These are phyloP conservation scores for Glareola pratincola DNA, from an alignment of 2,113 vertebrate genomes.

Conservation along the genomic window DNA sequence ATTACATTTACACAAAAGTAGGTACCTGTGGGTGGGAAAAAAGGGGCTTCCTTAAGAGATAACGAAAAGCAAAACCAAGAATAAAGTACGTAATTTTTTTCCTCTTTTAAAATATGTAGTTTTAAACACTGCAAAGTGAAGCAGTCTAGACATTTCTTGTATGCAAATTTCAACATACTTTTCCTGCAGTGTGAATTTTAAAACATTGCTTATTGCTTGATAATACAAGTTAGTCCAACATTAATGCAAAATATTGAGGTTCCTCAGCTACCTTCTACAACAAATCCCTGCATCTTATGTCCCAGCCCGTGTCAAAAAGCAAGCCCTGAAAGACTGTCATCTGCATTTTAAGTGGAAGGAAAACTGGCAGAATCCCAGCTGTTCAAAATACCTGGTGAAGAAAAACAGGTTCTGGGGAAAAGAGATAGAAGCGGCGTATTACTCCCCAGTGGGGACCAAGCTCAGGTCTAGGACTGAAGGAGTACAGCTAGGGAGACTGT, in stretches of 20 bases:
- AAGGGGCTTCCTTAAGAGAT: background rate
- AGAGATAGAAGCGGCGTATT: background rate
- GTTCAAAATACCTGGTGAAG: background rate
- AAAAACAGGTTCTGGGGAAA: background rate
- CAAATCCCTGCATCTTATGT: background rate
- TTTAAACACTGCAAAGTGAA: background rate
- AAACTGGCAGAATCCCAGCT: background rate
- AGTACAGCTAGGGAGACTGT: background rate
- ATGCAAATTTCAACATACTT: background rate
- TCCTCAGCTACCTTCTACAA: background rate
- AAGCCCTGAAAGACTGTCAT: background rate
- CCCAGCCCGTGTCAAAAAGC: background rate
- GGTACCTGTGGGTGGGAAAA: background rate
- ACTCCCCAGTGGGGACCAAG: background rate
- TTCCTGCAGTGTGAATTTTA: background rate
- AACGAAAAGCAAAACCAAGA: background rate
- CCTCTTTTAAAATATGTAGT: background rate
- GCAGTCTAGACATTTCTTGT: background rate
- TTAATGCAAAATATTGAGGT: background rate
- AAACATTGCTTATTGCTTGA: background rate
- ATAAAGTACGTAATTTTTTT: background rate
- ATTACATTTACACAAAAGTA: slow-evolving; percentile 1
- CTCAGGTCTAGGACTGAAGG: background rate
- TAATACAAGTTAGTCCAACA: background rate
- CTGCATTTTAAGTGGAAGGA: background rate